These are phyloP conservation scores for Notarius quadriscutis DNA, from an alignment of 2,113 vertebrate genomes.

Conservation along the genomic window DNA sequence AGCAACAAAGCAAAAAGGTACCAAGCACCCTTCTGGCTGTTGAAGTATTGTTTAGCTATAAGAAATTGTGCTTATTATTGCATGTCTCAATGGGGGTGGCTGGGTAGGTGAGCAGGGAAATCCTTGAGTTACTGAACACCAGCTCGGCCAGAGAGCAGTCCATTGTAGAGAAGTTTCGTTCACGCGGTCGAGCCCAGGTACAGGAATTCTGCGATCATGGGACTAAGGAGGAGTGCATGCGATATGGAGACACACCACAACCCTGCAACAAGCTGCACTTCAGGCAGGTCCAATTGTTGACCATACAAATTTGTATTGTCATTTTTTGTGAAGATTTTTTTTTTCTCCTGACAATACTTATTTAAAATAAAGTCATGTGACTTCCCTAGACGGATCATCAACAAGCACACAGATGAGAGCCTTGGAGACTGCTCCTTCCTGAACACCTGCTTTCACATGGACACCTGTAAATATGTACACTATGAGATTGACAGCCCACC, in stretches of 20 bases:
- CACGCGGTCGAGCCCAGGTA: conserved; percentile 88
- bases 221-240: conserved; percentile 90
- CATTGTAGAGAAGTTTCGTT: conserved; percentile 92
- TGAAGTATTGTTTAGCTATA: not conserved
- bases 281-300: conserved; percentile 69
- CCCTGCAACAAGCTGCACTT: conserved; percentile 90
- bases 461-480: conserved; percentile 93
- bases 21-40: not conserved
- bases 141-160: conserved; percentile 93
- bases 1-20: conserved; percentile 94
- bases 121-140: conserved; percentile 87
- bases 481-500: conserved; percentile 89
- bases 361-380: not conserved
- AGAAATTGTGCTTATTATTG: not conserved
- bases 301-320: not conserved
- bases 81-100: not conserved
- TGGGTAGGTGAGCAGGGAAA: conserved; percentile 87
- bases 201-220: conserved; percentile 94
- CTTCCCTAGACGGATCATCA: conserved; percentile 83
- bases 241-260: conserved; percentile 79
- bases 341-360: not conserved
- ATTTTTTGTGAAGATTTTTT: not conserved
- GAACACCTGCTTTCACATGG: conserved; percentile 96
- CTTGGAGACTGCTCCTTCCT: conserved; percentile 93
- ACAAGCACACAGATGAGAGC: conserved; percentile 91